A percentile compares a stretch with the other conserved stretches of the same genome.
These are phyloP conservation scores for Caracal caracal DNA, from an alignment of 2,113 vertebrate genomes.

Conservation along the genomic window DNA sequence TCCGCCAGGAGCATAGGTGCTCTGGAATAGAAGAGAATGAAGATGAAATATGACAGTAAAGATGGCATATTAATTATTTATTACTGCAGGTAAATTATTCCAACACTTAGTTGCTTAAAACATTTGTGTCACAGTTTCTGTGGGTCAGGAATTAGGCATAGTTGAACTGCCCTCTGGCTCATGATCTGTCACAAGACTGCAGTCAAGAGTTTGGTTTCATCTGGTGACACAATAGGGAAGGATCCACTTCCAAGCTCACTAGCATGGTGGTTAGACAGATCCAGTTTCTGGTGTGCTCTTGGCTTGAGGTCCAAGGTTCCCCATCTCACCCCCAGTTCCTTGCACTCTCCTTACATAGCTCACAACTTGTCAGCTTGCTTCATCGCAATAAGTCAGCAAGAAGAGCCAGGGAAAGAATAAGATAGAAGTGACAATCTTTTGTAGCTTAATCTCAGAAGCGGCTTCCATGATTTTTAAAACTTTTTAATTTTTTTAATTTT, in stretches of 20 bases:
- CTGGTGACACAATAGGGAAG: background rate
- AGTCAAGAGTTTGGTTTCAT: background rate
- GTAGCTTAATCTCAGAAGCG: background rate
- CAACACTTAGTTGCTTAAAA: background rate
- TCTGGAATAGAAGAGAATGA: background rate
- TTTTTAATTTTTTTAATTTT: no score
- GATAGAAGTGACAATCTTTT: background rate
- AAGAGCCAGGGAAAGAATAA: background rate
- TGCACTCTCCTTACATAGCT: background rate
- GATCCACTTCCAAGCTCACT: background rate
- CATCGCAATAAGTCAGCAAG: background rate
- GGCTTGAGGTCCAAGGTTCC: background rate
- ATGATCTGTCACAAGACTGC: background rate
- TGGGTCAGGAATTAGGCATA: background rate
- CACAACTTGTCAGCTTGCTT: background rate
- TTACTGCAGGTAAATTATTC: no score
- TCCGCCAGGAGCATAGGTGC: background rate
- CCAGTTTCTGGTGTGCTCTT: background rate
- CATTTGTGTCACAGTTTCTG: background rate
- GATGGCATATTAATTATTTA: background rate
- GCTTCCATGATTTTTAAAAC: background rate
- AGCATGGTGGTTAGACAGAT: background rate
- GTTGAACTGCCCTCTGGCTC: background rate
- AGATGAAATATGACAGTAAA: background rate
- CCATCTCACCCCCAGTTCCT: background rate